Evolutionary conservation across 2,797 vertebrate species (phyloP).

Genomic region (Sebastes taczanowskii): DNA sequence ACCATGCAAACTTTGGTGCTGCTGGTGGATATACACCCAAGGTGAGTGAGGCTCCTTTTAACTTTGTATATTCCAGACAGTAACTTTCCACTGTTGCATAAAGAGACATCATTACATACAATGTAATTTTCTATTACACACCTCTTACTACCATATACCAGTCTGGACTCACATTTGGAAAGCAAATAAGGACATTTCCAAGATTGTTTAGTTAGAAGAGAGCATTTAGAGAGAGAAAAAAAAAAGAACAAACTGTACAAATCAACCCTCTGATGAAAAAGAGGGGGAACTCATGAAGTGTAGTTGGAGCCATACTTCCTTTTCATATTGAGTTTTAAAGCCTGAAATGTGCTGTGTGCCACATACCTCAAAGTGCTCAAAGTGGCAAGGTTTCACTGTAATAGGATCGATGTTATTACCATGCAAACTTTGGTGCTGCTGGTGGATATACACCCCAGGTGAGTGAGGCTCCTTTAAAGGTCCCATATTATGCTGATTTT

Average conservation of each 20-base stretch:
- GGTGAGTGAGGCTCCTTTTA: constrained; percentile 88
- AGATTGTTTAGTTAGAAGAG: neutral
- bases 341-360: constrained; percentile 85
- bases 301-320: neutral
- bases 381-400: constrained; percentile 94
- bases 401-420: constrained; percentile 94
- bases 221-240: neutral
- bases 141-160: neutral
- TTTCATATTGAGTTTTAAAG: neutral
- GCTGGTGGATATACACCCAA: constrained; percentile 95
- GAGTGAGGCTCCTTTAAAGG: constrained; percentile 57
- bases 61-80: neutral
- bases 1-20: constrained; percentile 97
- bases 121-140: too few species aligned
- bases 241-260: constrained; percentile 9
- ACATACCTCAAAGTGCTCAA: constrained; percentile 96
- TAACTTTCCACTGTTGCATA: too few species aligned
- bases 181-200: too few species aligned
- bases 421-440: constrained; percentile 97
- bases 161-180: neutral
- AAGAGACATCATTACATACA: too few species aligned
- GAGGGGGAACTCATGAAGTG: neutral
- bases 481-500: too few species aligned
- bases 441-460: constrained; percentile 97
- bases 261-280: neutral